These are phyloP conservation scores for Lemur catta DNA, from an alignment of 2,797 vertebrate species.

Conservation along the genomic window DNA sequence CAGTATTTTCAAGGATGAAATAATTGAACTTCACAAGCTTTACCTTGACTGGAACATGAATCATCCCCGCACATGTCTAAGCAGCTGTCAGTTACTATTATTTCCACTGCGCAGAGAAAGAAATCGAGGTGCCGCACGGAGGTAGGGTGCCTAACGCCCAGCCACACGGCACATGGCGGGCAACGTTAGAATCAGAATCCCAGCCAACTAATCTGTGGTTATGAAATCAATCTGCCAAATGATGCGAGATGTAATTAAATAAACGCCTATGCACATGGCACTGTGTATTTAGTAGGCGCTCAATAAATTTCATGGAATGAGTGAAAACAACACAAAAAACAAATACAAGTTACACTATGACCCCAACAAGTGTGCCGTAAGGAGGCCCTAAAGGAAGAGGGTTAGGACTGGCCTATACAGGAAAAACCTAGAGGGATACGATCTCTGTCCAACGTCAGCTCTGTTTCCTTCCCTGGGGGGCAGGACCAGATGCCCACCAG, in stretches of 20 bases:
- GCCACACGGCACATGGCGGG: not conserved
- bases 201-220: slow-evolving; percentile 20
- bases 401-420: not conserved
- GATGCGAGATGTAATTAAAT: slow-evolving; percentile 43
- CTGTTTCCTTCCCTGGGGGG: not conserved
- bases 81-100: not conserved
- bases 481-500: not conserved
- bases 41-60: not conserved
- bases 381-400: not conserved
- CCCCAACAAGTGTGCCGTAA: not conserved
- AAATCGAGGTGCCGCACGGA: not conserved
- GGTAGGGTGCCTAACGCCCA: not conserved
- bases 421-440: not conserved
- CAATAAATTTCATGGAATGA: slow-evolving; percentile 16
- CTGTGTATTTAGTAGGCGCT: not conserved
- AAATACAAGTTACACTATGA: not conserved
- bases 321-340: not conserved
- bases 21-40: not conserved
- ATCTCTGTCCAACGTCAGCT: not conserved
- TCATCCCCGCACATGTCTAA: not conserved
- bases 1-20: not conserved
- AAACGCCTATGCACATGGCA: slow-evolving; percentile 15
- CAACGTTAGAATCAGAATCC: slow-evolving; percentile 36
- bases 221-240: slow-evolving; percentile 50
- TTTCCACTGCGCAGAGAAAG: not conserved